Percentiles rank a stretch among this genome's conserved stretches.
Evolutionary conservation across 2,797 vertebrate genomes (phyloP).

Genomic region (Poecile montanus): DNA sequence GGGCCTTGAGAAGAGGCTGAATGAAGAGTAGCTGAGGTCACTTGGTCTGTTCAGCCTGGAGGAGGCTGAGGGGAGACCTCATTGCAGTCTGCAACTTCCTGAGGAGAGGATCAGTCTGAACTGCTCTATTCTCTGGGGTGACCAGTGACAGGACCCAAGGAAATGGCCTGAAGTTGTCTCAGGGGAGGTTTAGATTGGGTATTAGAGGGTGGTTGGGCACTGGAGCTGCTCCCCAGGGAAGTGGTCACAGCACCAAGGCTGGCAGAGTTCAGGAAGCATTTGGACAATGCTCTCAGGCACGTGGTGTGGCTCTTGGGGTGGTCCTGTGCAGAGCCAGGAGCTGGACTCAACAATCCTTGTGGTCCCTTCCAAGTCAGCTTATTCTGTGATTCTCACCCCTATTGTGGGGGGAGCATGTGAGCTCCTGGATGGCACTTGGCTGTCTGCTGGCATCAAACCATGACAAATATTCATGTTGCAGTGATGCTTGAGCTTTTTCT

Average conservation of each 20-base stretch:
- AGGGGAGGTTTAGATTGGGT: not conserved
- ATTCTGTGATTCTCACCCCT: not conserved
- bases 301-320: too few species aligned
- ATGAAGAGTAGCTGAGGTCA: not conserved
- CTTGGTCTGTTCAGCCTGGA: not conserved
- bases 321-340: not conserved
- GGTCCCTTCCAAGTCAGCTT: not conserved
- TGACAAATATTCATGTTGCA: not conserved
- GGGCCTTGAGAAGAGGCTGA: not conserved
- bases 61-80: not conserved
- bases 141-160: not conserved
- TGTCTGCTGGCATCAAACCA: not conserved
- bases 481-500: not conserved
- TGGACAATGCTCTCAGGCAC: not conserved
- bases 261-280: not conserved
- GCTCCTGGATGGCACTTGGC: not conserved
- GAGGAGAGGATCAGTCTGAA: not conserved
- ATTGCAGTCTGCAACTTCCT: not conserved
- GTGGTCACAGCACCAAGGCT: not conserved
- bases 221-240: not conserved
- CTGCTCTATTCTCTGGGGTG: not conserved
- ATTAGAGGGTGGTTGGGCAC: not conserved
- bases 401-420: rapidly evolving
- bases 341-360: not conserved
- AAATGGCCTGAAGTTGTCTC: not conserved